A percentile compares a stretch with the other conserved stretches of the same genome.
These are phyloP conservation scores for Nephotettix cincticeps DNA, from an alignment of 1,140 invertebrate genomes.

Conservation along the genomic window DNA sequence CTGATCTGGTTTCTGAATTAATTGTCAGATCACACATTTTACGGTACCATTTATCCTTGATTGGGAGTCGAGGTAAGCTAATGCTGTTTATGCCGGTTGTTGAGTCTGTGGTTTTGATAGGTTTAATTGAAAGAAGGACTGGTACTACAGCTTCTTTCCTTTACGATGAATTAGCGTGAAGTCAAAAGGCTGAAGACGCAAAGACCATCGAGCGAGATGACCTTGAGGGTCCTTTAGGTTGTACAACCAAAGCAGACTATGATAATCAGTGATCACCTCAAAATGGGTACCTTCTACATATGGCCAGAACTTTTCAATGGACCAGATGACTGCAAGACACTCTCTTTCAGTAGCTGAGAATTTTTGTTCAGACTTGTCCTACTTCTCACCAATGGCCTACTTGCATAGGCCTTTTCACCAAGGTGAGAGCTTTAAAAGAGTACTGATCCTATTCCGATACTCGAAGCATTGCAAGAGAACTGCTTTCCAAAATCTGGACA, in stretches of 20 bases:
- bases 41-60: too few relatives aligned
- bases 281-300: slow-evolving; percentile 44
- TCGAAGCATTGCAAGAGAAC: slow-evolving; percentile 25
- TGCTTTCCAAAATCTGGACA: background rate
- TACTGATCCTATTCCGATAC: slow-evolving; percentile 42
- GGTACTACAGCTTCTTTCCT: too few relatives aligned
- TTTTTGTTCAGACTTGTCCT: background rate
- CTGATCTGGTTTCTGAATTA: too few relatives aligned
- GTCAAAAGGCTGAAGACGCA: slow-evolving; percentile 36
- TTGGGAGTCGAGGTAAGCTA: too few relatives aligned
- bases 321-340: slow-evolving; percentile 31
- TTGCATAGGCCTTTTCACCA: slow-evolving; percentile 39
- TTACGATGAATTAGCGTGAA: slow-evolving; percentile 43
- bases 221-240: slow-evolving; percentile 39
- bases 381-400: background rate
- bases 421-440: slow-evolving; percentile 31
- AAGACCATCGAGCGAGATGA: slow-evolving; percentile 42
- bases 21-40: too few relatives aligned
- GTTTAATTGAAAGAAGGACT: too few relatives aligned
- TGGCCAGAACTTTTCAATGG: slow-evolving; percentile 28
- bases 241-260: slow-evolving; percentile 38
- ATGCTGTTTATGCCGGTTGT: too few relatives aligned
- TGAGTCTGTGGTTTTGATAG: too few relatives aligned
- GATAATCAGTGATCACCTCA: slow-evolving; percentile 38
- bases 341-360: slow-evolving; percentile 1